Base-by-base conservation (phyloP, 2,888 invertebrate species). In the Parascotia fuliginaria region DNA sequence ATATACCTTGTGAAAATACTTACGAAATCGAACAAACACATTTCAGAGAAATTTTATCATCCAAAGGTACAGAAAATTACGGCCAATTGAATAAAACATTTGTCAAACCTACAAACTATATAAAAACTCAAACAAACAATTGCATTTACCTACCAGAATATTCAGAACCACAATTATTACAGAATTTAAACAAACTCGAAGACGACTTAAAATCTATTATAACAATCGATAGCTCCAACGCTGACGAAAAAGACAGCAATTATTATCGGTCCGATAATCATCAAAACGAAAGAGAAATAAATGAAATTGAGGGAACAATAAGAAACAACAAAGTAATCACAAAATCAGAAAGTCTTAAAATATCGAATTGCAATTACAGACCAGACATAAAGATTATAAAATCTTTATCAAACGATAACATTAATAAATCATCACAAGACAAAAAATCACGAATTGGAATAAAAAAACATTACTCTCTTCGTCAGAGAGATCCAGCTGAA, bases 281-380 rank as follows among this genome's bases (percentile, higher is more conserved):
- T 55, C 90, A 92, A 75, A 92, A 91, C 81, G 91, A 92, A 79
- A 82, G 91, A 60, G 92, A 92, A 79, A 81, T 92, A 54, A 92
- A 92, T 75, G 92, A 92, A 81, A 92, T 92, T 56, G 92, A 92
- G 79, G 91, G 91, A 49, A 92, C 92, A 7, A 92, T 92, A 56
- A 69, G 92, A 60, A 91, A 91, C 57, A 92, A 90, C 46, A 92
- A 92, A 80, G 55, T 91, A 16, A 86, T 92, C 19, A 85, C 87
- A 2, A 92, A 92, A 75, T 85, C 89, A 3, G 91, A 90, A 70
- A 90, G 88, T 69, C 74, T 89, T 29, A 87, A 83, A 70, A 76
- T 87, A 31, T 81, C 81, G 39, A 64, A 67, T 46, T 73, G 75
- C 12, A 62, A 71, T 31, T 79, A 84, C 41, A 82, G 71, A 58